These are phyloP conservation scores for Regulus satrapa DNA, from an alignment of 2,113 vertebrate species.

Conservation along the genomic window DNA sequence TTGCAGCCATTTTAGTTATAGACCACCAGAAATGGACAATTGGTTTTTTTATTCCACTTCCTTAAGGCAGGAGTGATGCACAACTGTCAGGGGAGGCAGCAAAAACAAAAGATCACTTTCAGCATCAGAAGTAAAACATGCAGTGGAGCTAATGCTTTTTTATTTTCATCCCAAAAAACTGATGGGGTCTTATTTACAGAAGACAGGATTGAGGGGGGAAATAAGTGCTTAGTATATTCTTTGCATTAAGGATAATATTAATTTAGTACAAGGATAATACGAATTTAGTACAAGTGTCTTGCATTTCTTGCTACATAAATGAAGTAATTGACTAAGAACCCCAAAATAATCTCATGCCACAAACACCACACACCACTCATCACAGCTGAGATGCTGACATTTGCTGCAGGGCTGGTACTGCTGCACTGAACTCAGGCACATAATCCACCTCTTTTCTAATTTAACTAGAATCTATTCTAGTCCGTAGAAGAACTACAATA, in stretches of 20 bases:
- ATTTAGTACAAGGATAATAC: neutral
- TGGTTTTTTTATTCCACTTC: neutral
- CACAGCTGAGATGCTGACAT: neutral
- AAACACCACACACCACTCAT: neutral
- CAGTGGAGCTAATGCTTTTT: neutral
- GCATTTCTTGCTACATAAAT: neutral
- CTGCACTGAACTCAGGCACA: neutral
- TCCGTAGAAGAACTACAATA: conserved; percentile 30
- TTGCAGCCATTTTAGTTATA: neutral
- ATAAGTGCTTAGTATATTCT: neutral
- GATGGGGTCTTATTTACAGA: neutral
- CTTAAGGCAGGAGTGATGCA: neutral
- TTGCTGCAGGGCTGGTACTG: neutral
- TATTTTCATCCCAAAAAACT: neutral
- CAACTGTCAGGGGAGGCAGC: neutral
- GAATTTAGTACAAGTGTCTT: neutral
- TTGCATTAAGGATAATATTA: neutral
- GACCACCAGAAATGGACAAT: neutral
- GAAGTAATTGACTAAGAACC: neutral
- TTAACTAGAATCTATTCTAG: conserved; percentile 31
- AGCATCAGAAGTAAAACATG: neutral
- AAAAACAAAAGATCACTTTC: neutral
- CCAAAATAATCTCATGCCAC: neutral
- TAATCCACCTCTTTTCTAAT: conserved; percentile 38
- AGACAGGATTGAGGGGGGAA: fast-evolving